phyloP scores from a whole-genome alignment of 2,113 vertebrate genomes.

The Phodopus roborovskii region DNA sequence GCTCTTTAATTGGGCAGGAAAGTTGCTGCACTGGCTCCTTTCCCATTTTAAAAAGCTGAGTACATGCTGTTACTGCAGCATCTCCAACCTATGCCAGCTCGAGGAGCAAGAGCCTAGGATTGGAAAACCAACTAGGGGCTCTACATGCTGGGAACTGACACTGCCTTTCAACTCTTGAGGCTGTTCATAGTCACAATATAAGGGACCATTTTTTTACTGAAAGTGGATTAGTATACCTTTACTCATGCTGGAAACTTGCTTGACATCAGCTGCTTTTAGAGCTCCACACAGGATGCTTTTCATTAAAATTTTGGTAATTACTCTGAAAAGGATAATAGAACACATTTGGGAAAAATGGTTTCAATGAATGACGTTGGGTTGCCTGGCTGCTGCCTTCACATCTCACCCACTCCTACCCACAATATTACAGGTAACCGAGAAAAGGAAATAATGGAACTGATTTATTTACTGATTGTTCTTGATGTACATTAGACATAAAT shows the following conservation, averaged over 20 bases:
- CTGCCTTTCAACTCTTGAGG: slow-evolving; percentile 8
- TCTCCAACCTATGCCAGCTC: slow-evolving; percentile 28
- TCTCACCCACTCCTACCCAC: not conserved
- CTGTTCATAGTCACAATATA: slow-evolving; percentile 25
- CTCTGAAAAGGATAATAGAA: slow-evolving; percentile 37
- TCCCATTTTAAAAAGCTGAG: slow-evolving; percentile 65
- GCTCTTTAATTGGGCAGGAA: slow-evolving; percentile 60
- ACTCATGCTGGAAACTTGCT: slow-evolving; percentile 63
- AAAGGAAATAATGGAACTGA: slow-evolving; percentile 6
- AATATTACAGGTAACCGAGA: slow-evolving; percentile 46
- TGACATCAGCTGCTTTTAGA: slow-evolving; percentile 55
- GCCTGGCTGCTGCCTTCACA: not conserved
- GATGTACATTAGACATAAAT: slow-evolving; percentile 35
- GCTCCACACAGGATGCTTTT: slow-evolving; percentile 56
- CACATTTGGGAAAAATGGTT: not conserved
- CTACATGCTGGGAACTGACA: slow-evolving; percentile 5
- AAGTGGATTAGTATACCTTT: slow-evolving; percentile 60
- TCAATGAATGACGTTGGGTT: slow-evolving; percentile 29
- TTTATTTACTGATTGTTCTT: slow-evolving; percentile 48
- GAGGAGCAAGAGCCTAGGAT: slow-evolving; percentile 47
- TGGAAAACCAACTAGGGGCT: not conserved
- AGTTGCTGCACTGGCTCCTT: slow-evolving; percentile 63
- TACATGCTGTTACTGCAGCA: slow-evolving; percentile 68
- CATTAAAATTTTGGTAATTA: slow-evolving; percentile 69
- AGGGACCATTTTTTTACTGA: slow-evolving; percentile 56